Conservation (phyloP, 2,113 vertebrate species). For the Periophthalmus modestus region DNA sequence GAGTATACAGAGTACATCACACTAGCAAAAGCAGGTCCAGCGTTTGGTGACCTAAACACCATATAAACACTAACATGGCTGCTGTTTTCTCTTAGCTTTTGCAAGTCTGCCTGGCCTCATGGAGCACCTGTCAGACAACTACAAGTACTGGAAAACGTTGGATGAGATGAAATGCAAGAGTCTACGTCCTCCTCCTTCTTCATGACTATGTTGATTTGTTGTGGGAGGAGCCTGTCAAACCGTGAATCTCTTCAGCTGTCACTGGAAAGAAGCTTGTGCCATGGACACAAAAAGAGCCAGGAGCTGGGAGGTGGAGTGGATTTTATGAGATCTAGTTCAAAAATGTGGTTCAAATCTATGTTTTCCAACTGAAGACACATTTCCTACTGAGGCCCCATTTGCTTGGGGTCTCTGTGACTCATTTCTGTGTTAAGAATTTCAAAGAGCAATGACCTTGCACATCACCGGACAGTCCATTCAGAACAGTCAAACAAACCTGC, state of each 20-base stretch:
- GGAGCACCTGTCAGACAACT: conserved; percentile 91
- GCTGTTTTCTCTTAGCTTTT: conserved; percentile 79
- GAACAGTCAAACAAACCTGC: conserved; percentile 61
- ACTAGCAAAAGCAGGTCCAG: conserved; percentile 5
- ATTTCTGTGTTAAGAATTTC: conserved; percentile 18
- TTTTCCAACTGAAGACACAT: conserved; percentile 19
- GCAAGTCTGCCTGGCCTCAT: conserved; percentile 91
- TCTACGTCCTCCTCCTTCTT: conserved; percentile 82
- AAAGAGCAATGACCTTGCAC: conserved; percentile 15
- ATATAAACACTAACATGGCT: background rate
- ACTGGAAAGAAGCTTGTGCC: conserved; percentile 41
- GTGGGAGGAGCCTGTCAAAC: conserved; percentile 36
- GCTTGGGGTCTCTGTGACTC: background rate
- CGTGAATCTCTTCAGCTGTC: conserved; percentile 71
- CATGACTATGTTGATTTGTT: conserved; percentile 63
- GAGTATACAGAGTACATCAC: conserved; percentile 34
- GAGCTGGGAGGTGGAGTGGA: background rate
- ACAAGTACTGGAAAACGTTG: conserved; percentile 95
- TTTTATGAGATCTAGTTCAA: conserved; percentile 20
- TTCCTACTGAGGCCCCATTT: conserved; percentile 30
- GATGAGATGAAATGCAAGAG: conserved; percentile 93
- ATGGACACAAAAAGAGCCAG: background rate
- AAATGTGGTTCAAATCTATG: conserved; percentile 24
- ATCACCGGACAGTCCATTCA: conserved; percentile 64
- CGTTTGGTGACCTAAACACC: background rate